Conservation (phyloP, 1,140 invertebrate species). For the Bombyx mandarina region DNA sequence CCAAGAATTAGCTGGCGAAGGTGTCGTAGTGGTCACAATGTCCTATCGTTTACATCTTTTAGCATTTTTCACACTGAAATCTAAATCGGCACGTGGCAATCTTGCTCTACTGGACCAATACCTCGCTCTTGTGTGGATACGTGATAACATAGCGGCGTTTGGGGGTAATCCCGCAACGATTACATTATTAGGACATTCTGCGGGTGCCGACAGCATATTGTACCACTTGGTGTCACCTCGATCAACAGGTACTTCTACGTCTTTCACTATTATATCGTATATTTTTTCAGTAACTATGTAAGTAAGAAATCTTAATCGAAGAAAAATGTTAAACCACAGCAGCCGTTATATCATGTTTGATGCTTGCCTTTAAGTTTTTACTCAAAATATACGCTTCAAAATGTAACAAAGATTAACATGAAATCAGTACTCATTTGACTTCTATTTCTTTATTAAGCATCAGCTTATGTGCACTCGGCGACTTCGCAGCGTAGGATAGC, state of each 20-base stretch:
- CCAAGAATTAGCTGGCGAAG: conserved; percentile 77
- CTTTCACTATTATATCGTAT: too few relatives aligned
- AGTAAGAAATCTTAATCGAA: too few relatives aligned
- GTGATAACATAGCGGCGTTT: conserved; percentile 79
- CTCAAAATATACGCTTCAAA: too few relatives aligned
- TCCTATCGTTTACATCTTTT: conserved; percentile 77
- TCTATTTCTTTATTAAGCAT: too few relatives aligned
- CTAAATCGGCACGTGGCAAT: conserved; percentile 73
- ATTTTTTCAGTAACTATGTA: too few relatives aligned
- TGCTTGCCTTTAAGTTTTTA: too few relatives aligned
- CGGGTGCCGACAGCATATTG: conserved; percentile 74
- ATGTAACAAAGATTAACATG: too few relatives aligned
- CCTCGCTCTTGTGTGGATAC: conserved; percentile 79
- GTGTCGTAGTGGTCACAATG: conserved; percentile 75
- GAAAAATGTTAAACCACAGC: too few relatives aligned
- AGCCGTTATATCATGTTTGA: too few relatives aligned
- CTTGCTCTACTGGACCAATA: conserved; percentile 81
- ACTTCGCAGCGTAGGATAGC: too few relatives aligned
- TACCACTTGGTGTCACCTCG: conserved; percentile 75
- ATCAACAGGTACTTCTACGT: conserved; percentile 61
- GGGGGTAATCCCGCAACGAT: conserved; percentile 79
- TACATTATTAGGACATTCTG: conserved; percentile 80
- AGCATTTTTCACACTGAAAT: conserved; percentile 80
- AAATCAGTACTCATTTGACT: too few relatives aligned
- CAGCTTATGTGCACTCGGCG: too few relatives aligned